phyloP scores from a whole-genome alignment of 2,888 invertebrate genomes.

The Venusia cambrica region DNA sequence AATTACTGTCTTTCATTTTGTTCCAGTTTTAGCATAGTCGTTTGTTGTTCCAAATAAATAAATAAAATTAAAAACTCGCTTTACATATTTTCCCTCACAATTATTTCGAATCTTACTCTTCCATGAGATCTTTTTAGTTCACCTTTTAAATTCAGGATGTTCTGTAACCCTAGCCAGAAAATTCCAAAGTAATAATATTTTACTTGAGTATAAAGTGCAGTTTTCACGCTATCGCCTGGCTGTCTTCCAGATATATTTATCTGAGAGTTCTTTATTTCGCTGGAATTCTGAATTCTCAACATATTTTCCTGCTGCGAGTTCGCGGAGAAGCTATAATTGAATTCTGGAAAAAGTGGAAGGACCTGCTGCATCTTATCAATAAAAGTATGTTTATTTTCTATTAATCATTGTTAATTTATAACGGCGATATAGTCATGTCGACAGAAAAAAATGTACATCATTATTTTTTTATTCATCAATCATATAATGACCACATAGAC shows the following conservation, averaged over 20 bases:
- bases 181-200: conserved; percentile 23
- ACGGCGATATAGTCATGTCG: too few species aligned
- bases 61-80: too few species aligned
- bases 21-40: too few species aligned
- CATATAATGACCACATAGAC: too few species aligned
- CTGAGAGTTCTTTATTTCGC: conserved; percentile 12
- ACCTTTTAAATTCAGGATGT: not conserved
- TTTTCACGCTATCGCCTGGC: conserved; percentile 23
- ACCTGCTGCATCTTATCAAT: not conserved
- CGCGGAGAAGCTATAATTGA: conserved; percentile 3
- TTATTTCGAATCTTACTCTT: too few species aligned
- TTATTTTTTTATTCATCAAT: too few species aligned
- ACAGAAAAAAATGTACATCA: too few species aligned
- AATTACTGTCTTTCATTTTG: too few species aligned
- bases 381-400: not conserved
- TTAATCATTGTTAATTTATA: not conserved
- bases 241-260: conserved; percentile 23
- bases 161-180: conserved; percentile 11
- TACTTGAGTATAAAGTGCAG: conserved; percentile 23
- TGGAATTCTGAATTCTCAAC: conserved; percentile 10
- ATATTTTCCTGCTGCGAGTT: conserved; percentile 12
- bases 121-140: too few species aligned
- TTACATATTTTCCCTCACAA: too few species aligned
- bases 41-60: too few species aligned
- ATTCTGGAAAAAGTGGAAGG: not conserved